These are phyloP conservation scores for Drosophila saltans DNA, from an alignment of 1,140 invertebrate genomes.

Conservation along the genomic window DNA sequence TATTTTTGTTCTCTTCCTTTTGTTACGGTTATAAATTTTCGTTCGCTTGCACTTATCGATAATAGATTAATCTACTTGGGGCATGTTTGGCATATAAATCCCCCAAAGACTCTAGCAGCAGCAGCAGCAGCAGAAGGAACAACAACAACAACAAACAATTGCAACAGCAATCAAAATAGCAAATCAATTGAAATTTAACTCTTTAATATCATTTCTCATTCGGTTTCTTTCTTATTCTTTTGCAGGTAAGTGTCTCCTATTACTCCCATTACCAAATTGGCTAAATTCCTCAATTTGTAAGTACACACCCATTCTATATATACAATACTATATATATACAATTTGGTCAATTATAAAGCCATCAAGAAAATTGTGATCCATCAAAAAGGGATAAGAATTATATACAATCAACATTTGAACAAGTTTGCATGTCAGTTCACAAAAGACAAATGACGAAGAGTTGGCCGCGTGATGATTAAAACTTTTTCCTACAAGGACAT, in stretches of 20 bases:
- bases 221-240: not conserved
- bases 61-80: slow-evolving; percentile 82
- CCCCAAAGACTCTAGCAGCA: slow-evolving; percentile 31
- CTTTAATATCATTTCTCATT: slow-evolving; percentile 7
- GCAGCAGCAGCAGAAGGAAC: not conserved
- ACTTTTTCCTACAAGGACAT: slow-evolving; percentile 31
- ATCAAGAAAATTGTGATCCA: slow-evolving; percentile 63
- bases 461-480: slow-evolving; percentile 22
- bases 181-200: slow-evolving; percentile 18
- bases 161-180: slow-evolving; percentile 17
- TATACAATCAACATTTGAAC: slow-evolving; percentile 58
- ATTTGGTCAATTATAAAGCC: slow-evolving; percentile 56
- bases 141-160: slow-evolving; percentile 11
- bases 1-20: slow-evolving; percentile 38
- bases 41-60: slow-evolving; percentile 79
- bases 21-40: slow-evolving; percentile 79
- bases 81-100: slow-evolving; percentile 73
- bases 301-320: slow-evolving; percentile 33
- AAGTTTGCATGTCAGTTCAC: slow-evolving; percentile 59
- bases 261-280: slow-evolving; percentile 1
- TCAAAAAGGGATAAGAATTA: slow-evolving; percentile 40
- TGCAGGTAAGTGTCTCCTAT: slow-evolving; percentile 22
- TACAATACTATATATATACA: slow-evolving; percentile 17
- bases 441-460: slow-evolving; percentile 65
- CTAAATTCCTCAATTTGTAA: slow-evolving; percentile 26